Evolutionary conservation across 2,888 invertebrate species (phyloP), one percentile per base, ranked within the genome.

Genomic region (Cantharis lateralis): DNA sequence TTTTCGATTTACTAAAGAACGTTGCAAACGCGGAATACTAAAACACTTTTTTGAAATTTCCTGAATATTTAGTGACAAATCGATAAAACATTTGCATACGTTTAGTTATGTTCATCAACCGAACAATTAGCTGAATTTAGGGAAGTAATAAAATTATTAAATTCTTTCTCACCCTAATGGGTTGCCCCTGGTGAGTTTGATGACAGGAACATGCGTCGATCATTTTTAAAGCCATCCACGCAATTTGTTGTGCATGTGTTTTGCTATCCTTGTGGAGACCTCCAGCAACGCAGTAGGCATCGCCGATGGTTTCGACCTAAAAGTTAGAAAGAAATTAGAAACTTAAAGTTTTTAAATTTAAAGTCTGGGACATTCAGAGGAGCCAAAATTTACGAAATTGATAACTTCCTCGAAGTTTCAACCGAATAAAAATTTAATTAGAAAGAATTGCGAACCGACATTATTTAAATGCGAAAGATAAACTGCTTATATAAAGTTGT

Each of bases 191-290:
- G 83, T 97, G 98, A 0, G 98, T 96, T 79, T 93, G 92, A 87
- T 97, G 97, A 82, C 93, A 92, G 1, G 94, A 92, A 85, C 98
- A 97, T 0, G 95, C 95, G 83, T 95, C 93, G 75, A 98, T 96
- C 98, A 98, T 98, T 85, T 95, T 95, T 81, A 98, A 87, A 0
- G 96, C 96, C 98, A 98, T 98, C 97, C 97, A 98, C 2, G 97
- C 96, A 63, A 97, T 97, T 89, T 97, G 97, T 81, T 96, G 95
- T 16, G 98, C 97, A 87, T 98, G 98, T 74, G 95, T 96, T 62
- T 92, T 91, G 70, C 95, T 96, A 83, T 93, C 93, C 80, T 94
- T 93, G 87, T 98, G 98, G 9, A 98, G 89, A 0, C 98, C 98
- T 74, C 97, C 97, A 0, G 98, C 98, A 5, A 98, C 98, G 85